phyloP scores from a whole-genome alignment of 2,113 vertebrate species.

The Nannospalax galili region DNA sequence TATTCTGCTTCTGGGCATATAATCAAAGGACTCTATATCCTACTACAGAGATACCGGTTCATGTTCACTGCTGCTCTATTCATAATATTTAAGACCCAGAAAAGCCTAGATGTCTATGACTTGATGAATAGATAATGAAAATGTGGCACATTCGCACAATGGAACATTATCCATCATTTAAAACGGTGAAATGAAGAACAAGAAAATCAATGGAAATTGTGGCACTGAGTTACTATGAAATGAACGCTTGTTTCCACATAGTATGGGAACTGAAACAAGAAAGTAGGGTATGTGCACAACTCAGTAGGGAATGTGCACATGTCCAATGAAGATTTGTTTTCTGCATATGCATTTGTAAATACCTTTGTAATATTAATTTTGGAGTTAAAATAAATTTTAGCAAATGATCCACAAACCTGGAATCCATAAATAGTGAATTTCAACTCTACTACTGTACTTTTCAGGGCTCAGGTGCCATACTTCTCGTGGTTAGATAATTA shows the following conservation, averaged over 20 bases:
- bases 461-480: background rate
- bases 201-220: background rate
- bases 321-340: background rate
- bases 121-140: background rate
- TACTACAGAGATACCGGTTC: background rate
- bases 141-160: background rate
- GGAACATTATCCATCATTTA: background rate
- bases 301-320: background rate
- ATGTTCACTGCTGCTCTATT: background rate
- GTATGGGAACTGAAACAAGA: background rate
- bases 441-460: background rate
- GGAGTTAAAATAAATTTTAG: background rate
- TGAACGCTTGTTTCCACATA: background rate
- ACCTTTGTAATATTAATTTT: background rate
- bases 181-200: background rate
- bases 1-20: background rate
- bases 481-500: background rate
- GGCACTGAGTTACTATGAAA: background rate
- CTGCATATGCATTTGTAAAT: background rate
- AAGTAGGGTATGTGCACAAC: background rate
- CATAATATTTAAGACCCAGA: background rate
- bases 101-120: background rate
- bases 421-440: background rate
- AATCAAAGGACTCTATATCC: background rate
- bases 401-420: background rate